Evolutionary conservation across 2,888 invertebrate genomes (phyloP).

Genomic region (Cephalotes varians): DNA sequence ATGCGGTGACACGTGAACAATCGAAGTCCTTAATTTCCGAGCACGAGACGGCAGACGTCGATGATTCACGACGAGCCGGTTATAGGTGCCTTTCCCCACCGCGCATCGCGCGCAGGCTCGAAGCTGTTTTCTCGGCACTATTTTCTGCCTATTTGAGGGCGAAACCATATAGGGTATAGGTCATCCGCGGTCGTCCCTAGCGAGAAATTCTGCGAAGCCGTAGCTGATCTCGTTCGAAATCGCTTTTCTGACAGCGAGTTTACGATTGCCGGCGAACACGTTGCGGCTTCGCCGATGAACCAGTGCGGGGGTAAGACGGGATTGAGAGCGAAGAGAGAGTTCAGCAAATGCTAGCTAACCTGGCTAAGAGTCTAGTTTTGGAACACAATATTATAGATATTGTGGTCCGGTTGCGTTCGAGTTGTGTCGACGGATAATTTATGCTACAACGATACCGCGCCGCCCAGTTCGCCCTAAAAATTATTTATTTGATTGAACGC

Average conservation of each 20-base stretch:
- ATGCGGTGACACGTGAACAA: conserved; percentile 56
- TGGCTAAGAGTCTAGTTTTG: conserved; percentile 36
- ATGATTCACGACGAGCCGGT: conserved; percentile 73
- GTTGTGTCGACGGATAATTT: conserved; percentile 81
- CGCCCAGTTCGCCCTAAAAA: conserved; percentile 80
- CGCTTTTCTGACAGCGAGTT: conserved; percentile 60
- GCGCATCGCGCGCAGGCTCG: neutral
- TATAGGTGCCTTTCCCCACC: conserved; percentile 9
- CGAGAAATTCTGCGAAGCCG: conserved; percentile 51
- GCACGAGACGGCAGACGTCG: conserved; percentile 64
- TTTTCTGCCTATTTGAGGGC: conserved; percentile 50
- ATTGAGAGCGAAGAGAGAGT: conserved; percentile 20
- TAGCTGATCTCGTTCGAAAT: conserved; percentile 56
- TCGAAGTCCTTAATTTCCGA: conserved; percentile 71
- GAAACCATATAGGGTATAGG: conserved; percentile 53
- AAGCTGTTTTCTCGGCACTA: conserved; percentile 47
- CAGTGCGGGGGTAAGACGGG: conserved; percentile 4
- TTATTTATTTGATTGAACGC: conserved; percentile 82
- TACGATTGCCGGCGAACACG: conserved; percentile 44
- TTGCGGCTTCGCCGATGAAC: conserved; percentile 34
- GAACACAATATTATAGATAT: conserved; percentile 63
- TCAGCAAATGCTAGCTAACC: conserved; percentile 58
- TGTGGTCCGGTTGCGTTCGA: conserved; percentile 65
- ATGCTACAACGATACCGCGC: conserved; percentile 79
- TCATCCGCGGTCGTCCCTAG: conserved; percentile 38